Evolutionary conservation across 2,888 invertebrate species (phyloP), one percentile per base, ranked within the genome.

Genomic region (Macrosiphum euphorbiae): DNA sequence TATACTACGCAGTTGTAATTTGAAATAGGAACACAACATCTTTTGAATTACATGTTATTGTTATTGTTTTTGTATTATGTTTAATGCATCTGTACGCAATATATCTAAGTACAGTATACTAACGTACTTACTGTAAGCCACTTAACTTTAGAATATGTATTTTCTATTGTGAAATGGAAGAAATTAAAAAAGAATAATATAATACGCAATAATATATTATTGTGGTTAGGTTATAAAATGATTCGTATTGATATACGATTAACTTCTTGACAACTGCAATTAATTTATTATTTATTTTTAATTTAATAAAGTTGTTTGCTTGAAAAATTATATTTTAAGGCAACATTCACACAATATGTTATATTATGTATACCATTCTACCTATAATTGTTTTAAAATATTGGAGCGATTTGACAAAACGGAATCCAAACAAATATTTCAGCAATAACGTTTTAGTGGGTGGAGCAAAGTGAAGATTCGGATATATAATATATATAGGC

Each of bases 261-360:
- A n/a, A 90, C 47, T 67, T 44, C 16, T 47, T 44, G 89, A 89
- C 20, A 47, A 47, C 61, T 24, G 16, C 8, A 47, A 61, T 89
- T n/a, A 47, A 47, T 89, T 89, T 47, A 58, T 47, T 61, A n/a
- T 90, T 61, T 90, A 90, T 50, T 28, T 47, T 13, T 86, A n/a
- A 4, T 67, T 67, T 10, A 47, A n/a, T 67, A 35, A 90, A 61
- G 47, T 90, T 67, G 47, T 24, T 67, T 47, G 20, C 24, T 47
- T 67, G 4, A 35, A 78, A 35, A 3, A 78, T 8, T 35, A 78
- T 35, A 41, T 78, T 78, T 78, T 7, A 67, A 20, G 3, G 8
- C 7, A 8, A 20, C 20, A 35, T 67, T 67, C n/a, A 61, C 13
- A 58, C 7, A 58, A 3, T 44, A 44, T 58, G 26, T 58, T 26